phyloP scores from a whole-genome alignment of 2,888 invertebrate genomes.

The Synergus japonicus region DNA sequence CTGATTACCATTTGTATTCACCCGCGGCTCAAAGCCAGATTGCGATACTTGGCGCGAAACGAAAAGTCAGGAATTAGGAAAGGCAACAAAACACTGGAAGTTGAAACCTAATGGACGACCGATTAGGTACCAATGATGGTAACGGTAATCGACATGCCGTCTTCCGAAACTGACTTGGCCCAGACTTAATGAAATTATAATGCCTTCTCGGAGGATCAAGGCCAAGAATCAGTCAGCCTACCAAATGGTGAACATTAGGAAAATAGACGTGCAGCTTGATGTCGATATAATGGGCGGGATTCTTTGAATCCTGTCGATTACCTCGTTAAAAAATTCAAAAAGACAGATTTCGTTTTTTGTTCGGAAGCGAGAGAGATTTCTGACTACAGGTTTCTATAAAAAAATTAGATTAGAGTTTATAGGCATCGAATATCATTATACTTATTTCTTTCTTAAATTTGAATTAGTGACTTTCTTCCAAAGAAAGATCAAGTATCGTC shows the following conservation, averaged over 20 bases:
- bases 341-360: background rate
- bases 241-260: slow-evolving; percentile 66
- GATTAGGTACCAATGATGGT: slow-evolving; percentile 6
- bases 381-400: background rate
- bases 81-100: slow-evolving; percentile 22
- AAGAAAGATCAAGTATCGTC: background rate
- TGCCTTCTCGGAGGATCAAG: slow-evolving; percentile 51
- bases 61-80: slow-evolving; percentile 30
- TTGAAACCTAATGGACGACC: slow-evolving; percentile 39
- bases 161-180: background rate
- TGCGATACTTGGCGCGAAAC: slow-evolving; percentile 4
- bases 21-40: slow-evolving; percentile 2
- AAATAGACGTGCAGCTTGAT: slow-evolving; percentile 61
- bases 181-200: slow-evolving; percentile 70
- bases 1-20: slow-evolving; percentile 14
- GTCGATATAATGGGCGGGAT: slow-evolving; percentile 69
- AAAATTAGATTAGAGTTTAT: background rate
- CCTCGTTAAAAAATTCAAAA: background rate
- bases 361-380: background rate
- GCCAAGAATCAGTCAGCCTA: slow-evolving; percentile 45
- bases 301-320: slow-evolving; percentile 53
- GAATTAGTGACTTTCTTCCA: no score
- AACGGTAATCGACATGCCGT: slow-evolving; percentile 15
- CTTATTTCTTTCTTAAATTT: no score
- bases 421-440: no score